These are phyloP conservation scores for Poecilia wingei DNA, from an alignment of 2,797 vertebrate genomes.

Conservation along the genomic window DNA sequence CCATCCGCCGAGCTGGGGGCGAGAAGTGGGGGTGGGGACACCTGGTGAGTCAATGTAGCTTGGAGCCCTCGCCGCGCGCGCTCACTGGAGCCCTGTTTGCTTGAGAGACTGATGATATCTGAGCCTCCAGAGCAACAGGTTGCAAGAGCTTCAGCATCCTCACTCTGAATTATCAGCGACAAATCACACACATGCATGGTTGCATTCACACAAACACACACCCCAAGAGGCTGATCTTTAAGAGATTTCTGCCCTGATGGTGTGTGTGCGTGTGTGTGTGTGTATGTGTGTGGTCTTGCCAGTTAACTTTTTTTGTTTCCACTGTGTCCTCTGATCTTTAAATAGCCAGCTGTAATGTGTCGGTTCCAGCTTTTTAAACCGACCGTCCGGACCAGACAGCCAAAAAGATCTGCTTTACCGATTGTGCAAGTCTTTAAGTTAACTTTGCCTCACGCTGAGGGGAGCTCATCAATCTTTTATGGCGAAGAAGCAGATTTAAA, in stretches of 20 bases:
- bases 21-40: slow-evolving; percentile 29
- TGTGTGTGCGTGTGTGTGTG: background rate
- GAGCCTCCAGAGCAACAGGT: slow-evolving; percentile 47
- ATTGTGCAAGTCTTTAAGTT: slow-evolving; percentile 14
- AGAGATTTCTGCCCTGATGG: slow-evolving; percentile 20
- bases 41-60: slow-evolving; percentile 46
- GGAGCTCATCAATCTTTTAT: background rate
- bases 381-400: background rate
- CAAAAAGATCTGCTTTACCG: slow-evolving; percentile 13
- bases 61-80: slow-evolving; percentile 6
- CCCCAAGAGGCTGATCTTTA: slow-evolving; percentile 3
- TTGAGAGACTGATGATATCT: slow-evolving; percentile 49
- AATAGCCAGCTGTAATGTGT: slow-evolving; percentile 64
- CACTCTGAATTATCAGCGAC: slow-evolving; percentile 36
- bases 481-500: background rate
- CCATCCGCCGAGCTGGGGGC: background rate
- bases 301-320: slow-evolving; percentile 61
- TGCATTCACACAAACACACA: slow-evolving; percentile 26
- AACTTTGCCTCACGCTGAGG: background rate
- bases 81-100: slow-evolving; percentile 41
- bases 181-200: slow-evolving; percentile 44
- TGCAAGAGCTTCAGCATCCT: slow-evolving; percentile 31
- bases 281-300: slow-evolving; percentile 60
- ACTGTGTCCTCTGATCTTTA: slow-evolving; percentile 63
- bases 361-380: slow-evolving; percentile 45